Conservation (phyloP, 2,113 vertebrate species). For the Cervus canadensis region DNA sequence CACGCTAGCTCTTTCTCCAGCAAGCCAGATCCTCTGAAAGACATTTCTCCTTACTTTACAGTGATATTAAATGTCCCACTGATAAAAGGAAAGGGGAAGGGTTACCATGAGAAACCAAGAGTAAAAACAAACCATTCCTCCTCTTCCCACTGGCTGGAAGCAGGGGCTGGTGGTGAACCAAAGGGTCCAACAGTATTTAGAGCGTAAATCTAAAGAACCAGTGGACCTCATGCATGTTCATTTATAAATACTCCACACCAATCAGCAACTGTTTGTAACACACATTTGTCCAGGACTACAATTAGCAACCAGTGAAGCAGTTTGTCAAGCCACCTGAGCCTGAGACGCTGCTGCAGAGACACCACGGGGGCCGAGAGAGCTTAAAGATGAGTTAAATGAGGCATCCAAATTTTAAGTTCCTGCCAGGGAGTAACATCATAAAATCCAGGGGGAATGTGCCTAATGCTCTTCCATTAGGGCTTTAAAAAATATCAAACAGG, state of each 20-base stretch:
- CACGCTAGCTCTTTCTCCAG: too few relatives aligned
- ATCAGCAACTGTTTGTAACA: background rate
- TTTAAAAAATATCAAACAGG: background rate
- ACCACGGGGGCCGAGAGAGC: background rate
- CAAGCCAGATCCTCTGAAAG: background rate
- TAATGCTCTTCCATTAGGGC: background rate
- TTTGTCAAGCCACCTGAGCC: background rate
- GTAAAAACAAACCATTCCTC: background rate
- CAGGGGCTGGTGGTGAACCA: background rate
- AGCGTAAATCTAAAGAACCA: background rate
- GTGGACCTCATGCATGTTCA: accelerated
- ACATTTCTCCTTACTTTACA: background rate
- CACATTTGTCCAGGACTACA: background rate
- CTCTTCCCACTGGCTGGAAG: background rate
- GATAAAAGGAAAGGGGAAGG: background rate
- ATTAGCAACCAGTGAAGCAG: background rate
- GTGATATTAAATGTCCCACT: background rate
- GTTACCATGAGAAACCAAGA: background rate
- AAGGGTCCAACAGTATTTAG: background rate
- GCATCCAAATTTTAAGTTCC: background rate
- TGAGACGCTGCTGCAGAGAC: background rate
- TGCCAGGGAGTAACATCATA: background rate
- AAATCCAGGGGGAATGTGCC: background rate
- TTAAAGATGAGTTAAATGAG: background rate
- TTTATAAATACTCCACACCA: background rate